These are phyloP conservation scores for Erethizon dorsatum DNA, from an alignment of 2,797 vertebrate species.

Conservation along the genomic window DNA sequence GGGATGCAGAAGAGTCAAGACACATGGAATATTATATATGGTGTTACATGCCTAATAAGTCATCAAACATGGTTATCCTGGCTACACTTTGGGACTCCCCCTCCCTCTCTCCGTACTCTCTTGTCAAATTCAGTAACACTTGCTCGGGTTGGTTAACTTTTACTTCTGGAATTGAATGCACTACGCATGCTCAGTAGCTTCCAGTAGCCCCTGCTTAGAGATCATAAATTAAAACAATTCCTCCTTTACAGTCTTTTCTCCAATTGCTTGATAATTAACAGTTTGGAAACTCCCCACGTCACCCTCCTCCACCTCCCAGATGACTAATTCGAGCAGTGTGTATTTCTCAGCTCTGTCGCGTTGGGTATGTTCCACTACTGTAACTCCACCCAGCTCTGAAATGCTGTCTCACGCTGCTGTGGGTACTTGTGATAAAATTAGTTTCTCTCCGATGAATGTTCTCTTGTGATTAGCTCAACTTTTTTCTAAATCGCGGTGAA, in stretches of 20 bases:
- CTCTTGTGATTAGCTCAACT: conserved; percentile 63
- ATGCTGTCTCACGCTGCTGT: conserved; percentile 66
- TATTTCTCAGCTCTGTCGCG: background rate
- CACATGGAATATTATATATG: background rate
- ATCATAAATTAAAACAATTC: conserved; percentile 15
- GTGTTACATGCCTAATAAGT: background rate
- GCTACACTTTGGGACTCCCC: background rate
- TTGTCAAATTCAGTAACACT: conserved; percentile 17
- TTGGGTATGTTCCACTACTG: background rate
- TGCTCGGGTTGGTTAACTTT: background rate
- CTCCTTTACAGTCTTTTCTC: background rate
- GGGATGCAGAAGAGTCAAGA: background rate
- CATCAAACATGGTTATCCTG: background rate
- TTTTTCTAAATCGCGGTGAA: conserved; percentile 34
- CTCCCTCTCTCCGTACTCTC: background rate
- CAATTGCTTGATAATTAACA: conserved; percentile 41
- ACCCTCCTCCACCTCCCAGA: no score
- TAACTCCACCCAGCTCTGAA: conserved; percentile 45
- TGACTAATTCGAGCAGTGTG: conserved; percentile 49
- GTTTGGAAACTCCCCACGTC: conserved; percentile 66
- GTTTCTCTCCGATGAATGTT: conserved; percentile 58
- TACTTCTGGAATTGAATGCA: conserved; percentile 4
- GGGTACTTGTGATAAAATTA: conserved; percentile 68
- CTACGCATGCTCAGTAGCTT: background rate
- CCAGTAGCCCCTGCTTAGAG: conserved; percentile 49